Evolutionary conservation across 1,140 invertebrate genomes (phyloP), one percentile per base, ranked within the genome.

Genomic region (Vanessa atalanta): DNA sequence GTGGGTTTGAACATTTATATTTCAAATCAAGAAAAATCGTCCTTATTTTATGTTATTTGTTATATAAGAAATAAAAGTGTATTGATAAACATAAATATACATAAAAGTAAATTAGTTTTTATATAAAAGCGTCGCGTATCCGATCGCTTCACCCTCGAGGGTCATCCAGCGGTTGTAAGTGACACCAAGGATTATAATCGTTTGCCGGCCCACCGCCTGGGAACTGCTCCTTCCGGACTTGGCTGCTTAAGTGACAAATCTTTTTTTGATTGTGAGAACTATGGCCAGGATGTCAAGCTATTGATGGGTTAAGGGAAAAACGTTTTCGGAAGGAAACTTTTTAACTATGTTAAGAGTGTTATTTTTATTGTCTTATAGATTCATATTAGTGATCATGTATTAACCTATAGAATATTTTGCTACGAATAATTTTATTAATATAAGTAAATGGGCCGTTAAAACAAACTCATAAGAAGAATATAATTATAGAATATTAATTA

Each of bases 241-340:
- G 80, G 76, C 79, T 80, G 79, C 83, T 85, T 88, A 88, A 88
- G 89, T 88, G 90, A 89, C 88, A 90, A 92, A 92, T 92, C 90
- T 92, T 92, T 92, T 92, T 92, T 92, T 92, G 88, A 92, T 90
- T 92, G 85, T 90, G 86, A 86, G 89, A 91, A 90, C 82, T 82
- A 82, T 78, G 82, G 79, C 79, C 79, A 83, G 81, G 82, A 80
- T 80, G 80, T 77, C 65, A 81, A 81, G 60, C 79, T 73, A 83
- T 81, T 80, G 81, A 81, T 68, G 76, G 70, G 74, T 76, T 78
- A 66, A 69, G 71, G 78, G 72, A 74, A 79, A 79, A 77, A 70
- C 64, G 43, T 60, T 68, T 77, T 77, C 71, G 72, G 72, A 77
- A 61, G 64, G 51, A 70, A 71, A 57, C 53, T 70, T 15, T 31